Percentiles rank a stretch among this genome's conserved stretches.
Conservation (phyloP, 1,140 invertebrate genomes). For the Euwallacea similis region DNA sequence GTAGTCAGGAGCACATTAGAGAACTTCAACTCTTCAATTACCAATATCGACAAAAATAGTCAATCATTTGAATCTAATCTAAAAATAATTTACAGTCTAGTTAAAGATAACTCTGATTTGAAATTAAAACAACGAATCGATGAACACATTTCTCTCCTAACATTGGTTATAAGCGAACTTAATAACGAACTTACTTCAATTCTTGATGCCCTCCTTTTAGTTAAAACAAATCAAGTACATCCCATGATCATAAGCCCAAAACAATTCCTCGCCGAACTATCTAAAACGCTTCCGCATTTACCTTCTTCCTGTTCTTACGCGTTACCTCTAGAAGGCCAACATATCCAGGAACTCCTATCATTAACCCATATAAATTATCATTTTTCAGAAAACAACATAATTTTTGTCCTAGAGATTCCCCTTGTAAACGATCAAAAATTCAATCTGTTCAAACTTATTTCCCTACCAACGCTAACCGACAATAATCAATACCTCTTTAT, state of each 20-base stretch:
- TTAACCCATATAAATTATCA: not conserved
- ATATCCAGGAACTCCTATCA: not conserved
- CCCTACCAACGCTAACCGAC: not conserved
- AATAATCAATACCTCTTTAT: not conserved
- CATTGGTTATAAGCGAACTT: not conserved
- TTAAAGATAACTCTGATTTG: not conserved
- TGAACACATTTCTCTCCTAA: not conserved
- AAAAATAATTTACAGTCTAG: not conserved
- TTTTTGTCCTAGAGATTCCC: not conserved
- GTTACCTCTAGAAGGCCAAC: not conserved
- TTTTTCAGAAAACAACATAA: not conserved
- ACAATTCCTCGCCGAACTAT: not conserved
- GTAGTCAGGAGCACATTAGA: not conserved
- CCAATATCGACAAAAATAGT: not conserved
- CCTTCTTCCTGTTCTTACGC: not conserved
- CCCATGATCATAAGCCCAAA: not conserved
- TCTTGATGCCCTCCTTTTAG: not conserved
- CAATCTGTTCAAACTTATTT: not conserved
- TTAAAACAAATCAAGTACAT: not conserved
- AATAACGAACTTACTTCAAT: not conserved
- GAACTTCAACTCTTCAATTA: constrained; percentile 2
- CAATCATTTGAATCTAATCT: not conserved
- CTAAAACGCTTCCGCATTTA: not conserved
- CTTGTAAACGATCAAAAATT: not conserved
- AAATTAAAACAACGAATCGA: not conserved